phyloP scores from a whole-genome alignment of 2,113 vertebrate species.

The Heterotis niloticus region DNA sequence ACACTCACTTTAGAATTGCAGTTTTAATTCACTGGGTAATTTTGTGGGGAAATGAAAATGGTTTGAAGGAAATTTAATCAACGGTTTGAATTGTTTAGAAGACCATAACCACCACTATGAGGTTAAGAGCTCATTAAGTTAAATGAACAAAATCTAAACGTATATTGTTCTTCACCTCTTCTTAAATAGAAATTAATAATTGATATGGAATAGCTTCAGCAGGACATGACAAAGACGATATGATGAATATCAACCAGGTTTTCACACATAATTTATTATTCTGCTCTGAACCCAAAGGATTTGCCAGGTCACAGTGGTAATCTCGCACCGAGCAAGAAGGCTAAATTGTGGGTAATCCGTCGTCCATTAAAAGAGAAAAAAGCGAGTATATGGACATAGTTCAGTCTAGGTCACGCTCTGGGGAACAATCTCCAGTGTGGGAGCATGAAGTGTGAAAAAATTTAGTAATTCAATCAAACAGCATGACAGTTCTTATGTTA shows the following conservation, averaged over 20 bases:
- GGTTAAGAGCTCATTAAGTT: slow-evolving; percentile 5
- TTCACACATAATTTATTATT: not conserved
- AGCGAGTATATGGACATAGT: not conserved
- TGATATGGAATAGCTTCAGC: not conserved
- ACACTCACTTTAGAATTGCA: slow-evolving; percentile 1
- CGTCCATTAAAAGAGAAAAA: not conserved
- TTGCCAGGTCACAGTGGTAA: not conserved
- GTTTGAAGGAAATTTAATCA: slow-evolving; percentile 18
- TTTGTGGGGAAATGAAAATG: slow-evolving; percentile 7
- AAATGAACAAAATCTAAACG: not conserved
- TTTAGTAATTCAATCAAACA: not conserved
- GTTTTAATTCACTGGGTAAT: not conserved
- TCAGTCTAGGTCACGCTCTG: not conserved
- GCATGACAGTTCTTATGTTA: not conserved
- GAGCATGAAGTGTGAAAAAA: not conserved
- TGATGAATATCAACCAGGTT: not conserved
- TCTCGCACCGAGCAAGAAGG: not conserved
- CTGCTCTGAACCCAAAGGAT: not conserved
- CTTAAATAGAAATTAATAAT: slow-evolving; percentile 14
- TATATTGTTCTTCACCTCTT: not conserved
- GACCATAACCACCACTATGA: slow-evolving; percentile 2
- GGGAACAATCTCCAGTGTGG: not conserved
- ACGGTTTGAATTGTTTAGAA: not conserved
- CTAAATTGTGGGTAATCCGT: not conserved
- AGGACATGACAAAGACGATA: slow-evolving; percentile 11